These are phyloP conservation scores for Paramacrobiotus metropolitanus DNA, from an alignment of 1,140 invertebrate species.

Conservation along the genomic window DNA sequence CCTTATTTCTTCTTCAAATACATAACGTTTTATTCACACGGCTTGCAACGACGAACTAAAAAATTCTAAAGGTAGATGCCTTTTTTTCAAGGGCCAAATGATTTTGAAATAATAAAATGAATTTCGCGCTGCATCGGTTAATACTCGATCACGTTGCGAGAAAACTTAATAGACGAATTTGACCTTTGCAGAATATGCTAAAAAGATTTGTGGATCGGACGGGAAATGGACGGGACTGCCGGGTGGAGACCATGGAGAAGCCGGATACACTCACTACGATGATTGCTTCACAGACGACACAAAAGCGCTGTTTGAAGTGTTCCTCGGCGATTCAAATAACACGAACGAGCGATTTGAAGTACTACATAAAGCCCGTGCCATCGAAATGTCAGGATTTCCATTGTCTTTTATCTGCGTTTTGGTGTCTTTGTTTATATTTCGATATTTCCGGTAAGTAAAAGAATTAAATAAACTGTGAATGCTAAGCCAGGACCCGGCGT, in stretches of 20 bases:
- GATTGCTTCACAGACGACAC: not conserved
- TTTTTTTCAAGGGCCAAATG: no score
- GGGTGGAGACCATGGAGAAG: not conserved
- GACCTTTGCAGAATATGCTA: constrained; percentile 1
- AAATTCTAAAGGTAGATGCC: no score
- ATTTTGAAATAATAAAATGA: no score
- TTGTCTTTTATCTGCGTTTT: not conserved
- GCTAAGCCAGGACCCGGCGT: not conserved
- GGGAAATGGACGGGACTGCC: not conserved
- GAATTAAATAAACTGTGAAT: not conserved
- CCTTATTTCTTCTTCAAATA: no score
- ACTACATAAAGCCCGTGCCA: not conserved
- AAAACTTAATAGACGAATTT: no score
- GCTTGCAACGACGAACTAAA: no score
- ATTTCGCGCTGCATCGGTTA: no score
- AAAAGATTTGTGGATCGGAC: not conserved
- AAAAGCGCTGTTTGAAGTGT: not conserved
- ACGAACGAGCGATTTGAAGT: not conserved
- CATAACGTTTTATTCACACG: no score
- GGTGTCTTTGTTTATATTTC: not conserved
- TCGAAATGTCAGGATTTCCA: constrained; percentile 2
- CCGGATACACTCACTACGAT: not conserved
- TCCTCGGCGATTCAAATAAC: not conserved
- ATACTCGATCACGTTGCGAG: no score
- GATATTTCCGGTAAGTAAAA: not conserved